These are phyloP conservation scores for Macroramphosus scolopax DNA, from an alignment of 2,797 vertebrate genomes.

Conservation along the genomic window DNA sequence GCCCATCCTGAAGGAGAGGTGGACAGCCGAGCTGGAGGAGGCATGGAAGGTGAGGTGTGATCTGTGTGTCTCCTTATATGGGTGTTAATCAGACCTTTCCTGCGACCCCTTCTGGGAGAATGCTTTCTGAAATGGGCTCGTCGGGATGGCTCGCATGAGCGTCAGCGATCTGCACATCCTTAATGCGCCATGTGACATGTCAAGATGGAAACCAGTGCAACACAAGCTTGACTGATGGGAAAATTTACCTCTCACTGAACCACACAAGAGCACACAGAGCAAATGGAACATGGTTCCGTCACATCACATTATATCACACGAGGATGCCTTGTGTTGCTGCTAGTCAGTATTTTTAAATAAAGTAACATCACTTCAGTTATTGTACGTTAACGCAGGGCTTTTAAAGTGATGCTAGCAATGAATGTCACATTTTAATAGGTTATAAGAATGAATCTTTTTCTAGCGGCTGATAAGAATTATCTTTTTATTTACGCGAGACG, in stretches of 20 bases:
- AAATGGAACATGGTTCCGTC: constrained; percentile 34
- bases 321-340: no score
- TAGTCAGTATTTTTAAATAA: no score
- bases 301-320: constrained; percentile 30
- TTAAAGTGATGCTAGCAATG: no score
- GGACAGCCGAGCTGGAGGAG: constrained; percentile 78
- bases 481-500: no score
- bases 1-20: constrained; percentile 79
- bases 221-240: constrained; percentile 22
- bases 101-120: neutral
- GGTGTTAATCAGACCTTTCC: constrained; percentile 1
- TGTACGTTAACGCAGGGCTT: no score
- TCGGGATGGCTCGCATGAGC: no score
- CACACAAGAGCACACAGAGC: constrained; percentile 14
- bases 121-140: constrained; percentile 2
- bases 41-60: constrained; percentile 82
- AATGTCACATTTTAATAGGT: no score
- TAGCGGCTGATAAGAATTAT: no score
- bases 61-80: neutral
- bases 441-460: no score
- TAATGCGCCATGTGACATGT: constrained; percentile 14
- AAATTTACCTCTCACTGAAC: constrained; percentile 32
- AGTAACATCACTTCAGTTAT: no score
- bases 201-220: constrained; percentile 9
- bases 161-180: no score